Evolutionary conservation across 2,113 vertebrate species (phyloP).

Genomic region (Seriola quinqueradiata): DNA sequence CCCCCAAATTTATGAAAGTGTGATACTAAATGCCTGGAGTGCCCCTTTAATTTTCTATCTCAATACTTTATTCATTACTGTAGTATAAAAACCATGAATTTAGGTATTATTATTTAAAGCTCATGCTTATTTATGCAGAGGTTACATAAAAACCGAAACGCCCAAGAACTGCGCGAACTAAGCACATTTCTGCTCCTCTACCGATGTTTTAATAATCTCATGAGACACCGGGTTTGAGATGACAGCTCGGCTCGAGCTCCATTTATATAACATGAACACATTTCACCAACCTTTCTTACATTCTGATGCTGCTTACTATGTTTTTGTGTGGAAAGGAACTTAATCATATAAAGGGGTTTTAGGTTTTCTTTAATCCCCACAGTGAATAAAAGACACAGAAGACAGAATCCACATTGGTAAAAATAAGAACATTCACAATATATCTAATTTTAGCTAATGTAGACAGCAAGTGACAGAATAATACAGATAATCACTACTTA

Average conservation of each 20-base stretch:
- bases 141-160: constrained; percentile 42
- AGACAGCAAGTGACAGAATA: constrained; percentile 52
- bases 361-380: constrained; percentile 59
- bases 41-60: constrained; percentile 26
- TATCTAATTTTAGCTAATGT: constrained; percentile 37
- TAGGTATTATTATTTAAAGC: constrained; percentile 47
- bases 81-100: constrained; percentile 34
- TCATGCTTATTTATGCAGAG: constrained; percentile 38
- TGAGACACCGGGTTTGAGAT: constrained; percentile 37
- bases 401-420: constrained; percentile 54
- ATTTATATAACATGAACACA: constrained; percentile 41
- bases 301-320: constrained; percentile 15
- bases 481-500: constrained; percentile 42
- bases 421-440: constrained; percentile 60
- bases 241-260: constrained; percentile 32
- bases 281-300: constrained; percentile 17
- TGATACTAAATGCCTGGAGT: not conserved
- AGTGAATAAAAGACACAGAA: constrained; percentile 59
- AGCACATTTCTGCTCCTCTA: constrained; percentile 38
- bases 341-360: constrained; percentile 35
- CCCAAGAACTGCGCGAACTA: constrained; percentile 30
- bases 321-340: constrained; percentile 36
- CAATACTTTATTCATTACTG: constrained; percentile 54
- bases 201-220: constrained; percentile 43
- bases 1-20: not conserved